A percentile compares a stretch with the other conserved stretches of the same genome.
phyloP scores from a whole-genome alignment of 1,140 invertebrate species.

The Hypothenemus hampei region DNA sequence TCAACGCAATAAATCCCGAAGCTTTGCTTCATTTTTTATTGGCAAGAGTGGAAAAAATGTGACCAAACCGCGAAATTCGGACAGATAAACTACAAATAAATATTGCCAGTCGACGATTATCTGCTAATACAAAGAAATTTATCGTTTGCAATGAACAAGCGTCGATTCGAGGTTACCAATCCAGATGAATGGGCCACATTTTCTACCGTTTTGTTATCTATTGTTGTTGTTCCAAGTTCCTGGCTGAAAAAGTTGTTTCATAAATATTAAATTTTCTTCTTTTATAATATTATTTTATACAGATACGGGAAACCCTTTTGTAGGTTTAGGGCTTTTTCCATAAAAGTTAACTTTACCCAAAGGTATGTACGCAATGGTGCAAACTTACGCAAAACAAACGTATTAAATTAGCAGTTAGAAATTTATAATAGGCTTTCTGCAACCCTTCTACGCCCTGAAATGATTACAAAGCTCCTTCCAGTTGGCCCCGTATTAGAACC shows the following conservation, averaged over 20 bases:
- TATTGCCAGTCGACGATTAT: conserved; percentile 19
- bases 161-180: conserved; percentile 22
- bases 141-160: conserved; percentile 25
- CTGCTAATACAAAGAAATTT: conserved; percentile 29
- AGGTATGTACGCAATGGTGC: conserved; percentile 1
- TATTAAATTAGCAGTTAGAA: conserved; percentile 25
- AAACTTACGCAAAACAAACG: conserved; percentile 19
- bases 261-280: too few species aligned
- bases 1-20: conserved; percentile 1
- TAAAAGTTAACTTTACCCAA: background rate
- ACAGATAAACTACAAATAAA: conserved; percentile 24
- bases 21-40: conserved; percentile 3
- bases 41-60: conserved; percentile 1
- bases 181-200: conserved; percentile 25
- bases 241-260: too few species aligned
- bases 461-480: conserved; percentile 23
- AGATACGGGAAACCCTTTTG: too few species aligned
- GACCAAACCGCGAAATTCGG: conserved; percentile 10
- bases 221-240: conserved; percentile 16
- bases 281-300: too few species aligned
- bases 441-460: conserved; percentile 21
- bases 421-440: conserved; percentile 24
- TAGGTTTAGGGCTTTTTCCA: background rate
- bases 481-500: conserved; percentile 9
- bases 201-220: conserved; percentile 23